Conservation (phyloP, 37 sponge, comb jelly and placozoan genomes). For the Spongilla lacustris region DNA sequence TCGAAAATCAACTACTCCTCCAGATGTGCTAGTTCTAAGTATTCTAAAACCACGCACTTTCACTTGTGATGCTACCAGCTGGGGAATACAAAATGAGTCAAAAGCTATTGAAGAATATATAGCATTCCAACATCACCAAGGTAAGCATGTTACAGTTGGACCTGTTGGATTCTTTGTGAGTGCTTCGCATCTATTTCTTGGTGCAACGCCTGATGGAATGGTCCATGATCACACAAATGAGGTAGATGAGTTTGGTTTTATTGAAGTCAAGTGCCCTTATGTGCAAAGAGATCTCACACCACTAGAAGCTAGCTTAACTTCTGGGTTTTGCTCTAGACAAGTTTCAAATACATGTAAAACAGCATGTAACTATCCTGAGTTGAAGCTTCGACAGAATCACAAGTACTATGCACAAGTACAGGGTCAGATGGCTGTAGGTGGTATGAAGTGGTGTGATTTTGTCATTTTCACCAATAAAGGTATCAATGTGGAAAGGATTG, state of each 20-base stretch:
- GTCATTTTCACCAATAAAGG: slow-evolving; percentile 40
- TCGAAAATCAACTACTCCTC: slow-evolving; percentile 27
- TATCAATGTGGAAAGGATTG: slow-evolving; percentile 42
- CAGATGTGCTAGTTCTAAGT: slow-evolving; percentile 39
- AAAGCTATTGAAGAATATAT: slow-evolving; percentile 13
- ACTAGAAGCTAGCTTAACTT: slow-evolving; percentile 43
- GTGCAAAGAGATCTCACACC: slow-evolving; percentile 23
- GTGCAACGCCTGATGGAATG: slow-evolving; percentile 61
- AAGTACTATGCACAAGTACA: slow-evolving; percentile 64
- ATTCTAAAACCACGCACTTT: slow-evolving; percentile 47
- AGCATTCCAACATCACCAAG: too few species aligned
- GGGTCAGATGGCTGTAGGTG: slow-evolving; percentile 47
- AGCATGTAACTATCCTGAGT: too few species aligned
- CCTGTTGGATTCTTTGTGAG: slow-evolving; percentile 54
- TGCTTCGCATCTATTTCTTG: slow-evolving; percentile 38
- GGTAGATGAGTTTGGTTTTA: slow-evolving; percentile 8
- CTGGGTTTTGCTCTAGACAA: slow-evolving; percentile 23
- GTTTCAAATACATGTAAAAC: slow-evolving; percentile 5
- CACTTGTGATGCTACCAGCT: slow-evolving; percentile 24
- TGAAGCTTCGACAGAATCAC: slow-evolving; percentile 37
- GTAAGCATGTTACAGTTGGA: slow-evolving; percentile 13
- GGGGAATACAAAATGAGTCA: slow-evolving; percentile 45
- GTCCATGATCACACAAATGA: slow-evolving; percentile 28
- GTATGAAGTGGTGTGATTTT: slow-evolving; percentile 55
- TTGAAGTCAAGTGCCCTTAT: slow-evolving; percentile 68